Evolutionary conservation across 2,888 invertebrate genomes (phyloP), one percentile per base, ranked within the genome.

Genomic region (Pedicia rivosa): DNA sequence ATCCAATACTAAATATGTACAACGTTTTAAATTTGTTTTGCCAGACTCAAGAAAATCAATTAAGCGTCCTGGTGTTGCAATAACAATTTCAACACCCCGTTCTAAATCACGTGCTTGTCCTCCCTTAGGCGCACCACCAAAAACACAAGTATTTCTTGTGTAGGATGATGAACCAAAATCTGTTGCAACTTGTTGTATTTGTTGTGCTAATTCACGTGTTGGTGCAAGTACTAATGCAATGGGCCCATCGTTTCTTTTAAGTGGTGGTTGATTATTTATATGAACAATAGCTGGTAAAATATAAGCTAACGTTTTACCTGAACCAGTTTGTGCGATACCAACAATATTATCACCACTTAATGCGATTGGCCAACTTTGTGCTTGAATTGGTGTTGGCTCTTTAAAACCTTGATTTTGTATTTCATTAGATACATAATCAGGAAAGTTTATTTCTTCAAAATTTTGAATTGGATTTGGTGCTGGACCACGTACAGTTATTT

Each of bases 101-200:
- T 78, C 77, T 27, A 81, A 55, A 45, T 80, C 80, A 39, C 74
- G 67, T 0, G 75, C 73, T 56, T 80, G 77, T 43, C 68, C 67
- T 17, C 77, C 77, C 51, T 86, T 87, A 0, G 84, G 79, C n/a
- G 90, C 83, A 15, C 91, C 91, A 40, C 91, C 90, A 64, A 87
- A 91, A n/a, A 88, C 74, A 53, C 88, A 90, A 1, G 82, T 80
- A 54, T 81, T 82, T 20, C 81, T 68, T 3, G 88, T 74, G 53
- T 78, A 76, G 1, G 82, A 75, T 7, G 72, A 61, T 30, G 78
- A 71, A 1, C 86, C 86, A 59, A 87, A 90, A 47, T 83, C 81
- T 32, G 68, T 64, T 3, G 84, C 80, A 10, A 90, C 87, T 54
- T 79, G 74, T 53, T 78, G 78, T 39, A 86, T 87, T 55, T 87